Evolutionary conservation across 2,797 vertebrate genomes (phyloP), one percentile per base, ranked within the genome.

Genomic region (Oreortyx pictus): DNA sequence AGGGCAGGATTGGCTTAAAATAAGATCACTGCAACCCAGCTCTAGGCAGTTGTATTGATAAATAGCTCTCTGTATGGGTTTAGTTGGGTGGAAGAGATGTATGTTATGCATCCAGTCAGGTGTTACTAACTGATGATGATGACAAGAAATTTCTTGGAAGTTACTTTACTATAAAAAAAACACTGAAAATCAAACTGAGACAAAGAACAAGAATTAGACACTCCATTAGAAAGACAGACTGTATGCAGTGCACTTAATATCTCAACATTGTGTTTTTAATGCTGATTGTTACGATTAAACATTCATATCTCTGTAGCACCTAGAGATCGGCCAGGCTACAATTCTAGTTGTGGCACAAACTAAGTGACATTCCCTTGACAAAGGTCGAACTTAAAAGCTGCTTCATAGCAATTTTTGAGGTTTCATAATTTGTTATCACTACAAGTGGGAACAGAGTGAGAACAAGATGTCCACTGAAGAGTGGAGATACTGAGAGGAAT

Each of bases 251-350:
- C 93, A 82, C 74, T 8, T 64, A 84, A 86, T 95, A 79, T 61
- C 94, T 96, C 87, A 94, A 86, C 86, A 54, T n/a, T 94, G 9
- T 88, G 44, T 61, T 92, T 94, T 90, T 67, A 57, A 0, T 71
- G 71, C 23, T 80, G 94, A 93, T 93, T 24, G 77, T 91, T 60
- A 23, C 50, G 93, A 92, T 95, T 93, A 93, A 96, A 92, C 70
- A 84, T 72, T 54, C 49, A 1, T 89, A 89, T 92, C 85, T 85
- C 66, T 59, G 37, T 74, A 89, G 71, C 93, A 89, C 92, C 67
- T 76, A 88, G 67, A 84, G 90, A 88, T 95, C 94, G 93, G 7
- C 2, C 61, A 74, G 87, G 82, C 94, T 92, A 86, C n/a, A 29
- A 1, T 67, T 78, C 35, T 31, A 49, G 61, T 39, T 71, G 64